Evolutionary conservation across 2,113 vertebrate genomes (phyloP), one percentile per base, ranked within the genome.

Genomic region (Colaptes auratus): DNA sequence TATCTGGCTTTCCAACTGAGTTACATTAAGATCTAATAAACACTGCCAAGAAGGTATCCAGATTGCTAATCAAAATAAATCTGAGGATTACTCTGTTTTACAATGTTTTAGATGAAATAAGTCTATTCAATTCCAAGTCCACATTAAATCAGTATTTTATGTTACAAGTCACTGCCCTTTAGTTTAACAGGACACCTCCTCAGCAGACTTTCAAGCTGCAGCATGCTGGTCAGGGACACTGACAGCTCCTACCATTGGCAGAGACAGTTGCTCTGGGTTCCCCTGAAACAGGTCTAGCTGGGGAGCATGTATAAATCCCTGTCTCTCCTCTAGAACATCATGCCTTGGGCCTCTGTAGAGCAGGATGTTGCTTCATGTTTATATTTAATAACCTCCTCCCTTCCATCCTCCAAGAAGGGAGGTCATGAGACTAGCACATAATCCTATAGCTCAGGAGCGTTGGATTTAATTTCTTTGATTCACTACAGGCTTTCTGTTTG

Each of bases 21-120:
- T 50, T 94, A 46, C 86, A 63, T 86, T 86, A 89, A 82, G 66
- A 69, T 82, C 90, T 96, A 93, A 95, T 92, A 92, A 96, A 96
- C 90, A 96, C 90, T 96, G 96, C 90, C 96, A 95, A 94, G 90
- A 96, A 96, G 88, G 74, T 89, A 94, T 96, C 90, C 93, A 96
- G 90, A 95, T 94, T 94, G 85, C 92, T 96, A 93, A 96, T 94
- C 93, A 94, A 94, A 95, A 96, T 96, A 96, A 94, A 96, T 96
- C 90, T 89, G 73, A 82, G 92, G 92, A 94, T 96, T 95, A 95
- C 30, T 61, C 61, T 86, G 80, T 69, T 95, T 83, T 90, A 76
- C 77, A 61, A 1, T 61, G 55, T 72, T 94, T 94, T 94, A 90
- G 84, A 89, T 55, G 50, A 94, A 86, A 59, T 31, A 92, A 89